A percentile compares a stretch with the other conserved stretches of the same genome.
phyloP scores from a whole-genome alignment of 92 coral and sea anemone genomes.

The Heliopora coerulea region DNA sequence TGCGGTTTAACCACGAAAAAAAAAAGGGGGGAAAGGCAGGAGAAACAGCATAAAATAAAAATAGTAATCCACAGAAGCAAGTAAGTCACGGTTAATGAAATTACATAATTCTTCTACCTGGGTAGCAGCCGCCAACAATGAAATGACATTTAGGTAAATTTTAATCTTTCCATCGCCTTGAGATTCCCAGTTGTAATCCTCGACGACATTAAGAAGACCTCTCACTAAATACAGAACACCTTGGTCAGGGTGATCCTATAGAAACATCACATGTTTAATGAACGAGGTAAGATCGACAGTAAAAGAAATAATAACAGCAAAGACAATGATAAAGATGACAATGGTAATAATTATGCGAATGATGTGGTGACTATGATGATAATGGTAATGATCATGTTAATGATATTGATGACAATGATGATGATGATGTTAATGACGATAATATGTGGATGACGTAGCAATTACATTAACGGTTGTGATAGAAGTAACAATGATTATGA shows the following conservation, averaged over 20 bases:
- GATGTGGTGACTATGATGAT: background rate
- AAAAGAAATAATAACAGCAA: too few species aligned
- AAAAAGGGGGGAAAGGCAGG: too few species aligned
- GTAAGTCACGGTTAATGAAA: too few species aligned
- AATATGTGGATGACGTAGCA: background rate
- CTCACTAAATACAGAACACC: conserved; percentile 88
- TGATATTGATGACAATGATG: background rate
- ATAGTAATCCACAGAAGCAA: too few species aligned
- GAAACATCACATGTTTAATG: background rate
- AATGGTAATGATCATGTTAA: background rate
- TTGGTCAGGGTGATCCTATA: conserved; percentile 91
- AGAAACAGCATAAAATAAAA: too few species aligned
- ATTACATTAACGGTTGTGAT: background rate
- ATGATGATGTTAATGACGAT: background rate
- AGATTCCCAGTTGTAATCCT: conserved; percentile 90
- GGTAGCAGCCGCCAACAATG: conserved; percentile 82
- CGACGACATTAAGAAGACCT: conserved; percentile 85
- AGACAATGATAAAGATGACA: background rate
- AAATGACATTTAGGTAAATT: conserved; percentile 79
- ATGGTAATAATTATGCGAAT: background rate
- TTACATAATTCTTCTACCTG: conserved; percentile 64
- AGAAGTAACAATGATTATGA: background rate
- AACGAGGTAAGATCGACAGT: background rate
- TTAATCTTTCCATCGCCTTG: conserved; percentile 89
- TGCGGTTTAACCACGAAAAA: too few species aligned